Evolutionary conservation across 2,888 invertebrate genomes (phyloP).

Genomic region (Galerucella nymphaeae): DNA sequence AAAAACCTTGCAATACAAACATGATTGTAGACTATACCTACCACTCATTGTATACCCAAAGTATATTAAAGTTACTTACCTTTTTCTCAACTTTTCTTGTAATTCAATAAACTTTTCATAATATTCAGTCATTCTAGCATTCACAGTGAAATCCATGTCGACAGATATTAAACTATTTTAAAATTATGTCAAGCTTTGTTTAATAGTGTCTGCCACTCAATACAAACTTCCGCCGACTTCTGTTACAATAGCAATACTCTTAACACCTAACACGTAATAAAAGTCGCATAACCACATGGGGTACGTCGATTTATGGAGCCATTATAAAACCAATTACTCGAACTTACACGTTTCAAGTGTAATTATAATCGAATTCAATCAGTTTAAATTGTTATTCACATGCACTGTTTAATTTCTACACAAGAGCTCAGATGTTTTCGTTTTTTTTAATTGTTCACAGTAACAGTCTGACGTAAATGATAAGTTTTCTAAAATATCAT

Average conservation of each 20-base stretch:
- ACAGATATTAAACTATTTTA: conserved; percentile 4
- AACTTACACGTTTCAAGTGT: conserved; percentile 14
- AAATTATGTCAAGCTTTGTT: neutral
- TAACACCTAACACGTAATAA: conserved; percentile 5
- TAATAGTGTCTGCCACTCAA: conserved; percentile 5
- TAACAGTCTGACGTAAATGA: conserved; percentile 7
- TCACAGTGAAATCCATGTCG: conserved; percentile 48
- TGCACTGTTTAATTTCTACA: conserved; percentile 9
- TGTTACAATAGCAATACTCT: conserved; percentile 3
- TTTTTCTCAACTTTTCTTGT: conserved; percentile 62
- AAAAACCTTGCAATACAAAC: too few relatives aligned
- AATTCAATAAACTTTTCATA: conserved; percentile 62
- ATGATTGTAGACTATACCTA: too few relatives aligned
- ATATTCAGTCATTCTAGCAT: conserved; percentile 59
- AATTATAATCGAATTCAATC: conserved; percentile 21
- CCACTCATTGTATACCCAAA: too few relatives aligned
- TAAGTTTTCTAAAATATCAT: neutral
- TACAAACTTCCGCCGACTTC: conserved; percentile 10
- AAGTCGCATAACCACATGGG: conserved; percentile 19
- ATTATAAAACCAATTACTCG: conserved; percentile 29
- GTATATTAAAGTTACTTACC: conserved; percentile 58
- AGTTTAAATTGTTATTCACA: conserved; percentile 26
- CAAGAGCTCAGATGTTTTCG: conserved; percentile 8
- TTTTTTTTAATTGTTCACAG: conserved; percentile 13
- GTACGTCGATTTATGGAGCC: conserved; percentile 14